A percentile compares a stretch with the other conserved stretches of the same genome.
phyloP scores from a whole-genome alignment of 2,113 vertebrate species.

The Mesitornis unicolor region DNA sequence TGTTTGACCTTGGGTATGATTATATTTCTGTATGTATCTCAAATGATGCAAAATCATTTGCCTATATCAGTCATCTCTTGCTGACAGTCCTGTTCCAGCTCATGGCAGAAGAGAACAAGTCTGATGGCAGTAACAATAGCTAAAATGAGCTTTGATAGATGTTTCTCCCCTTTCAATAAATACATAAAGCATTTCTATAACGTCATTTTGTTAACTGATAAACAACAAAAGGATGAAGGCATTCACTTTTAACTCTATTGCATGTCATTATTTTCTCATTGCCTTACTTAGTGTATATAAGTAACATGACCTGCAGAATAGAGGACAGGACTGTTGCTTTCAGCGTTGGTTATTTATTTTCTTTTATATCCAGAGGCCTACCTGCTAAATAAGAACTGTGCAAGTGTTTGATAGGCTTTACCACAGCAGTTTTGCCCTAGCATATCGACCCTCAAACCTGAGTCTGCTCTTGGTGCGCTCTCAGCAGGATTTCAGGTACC shows the following conservation, averaged over 20 bases:
- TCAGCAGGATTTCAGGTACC: not conserved
- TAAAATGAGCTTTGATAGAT: constrained; percentile 58
- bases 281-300: not conserved
- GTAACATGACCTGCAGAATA: not conserved
- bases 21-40: constrained; percentile 68
- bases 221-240: constrained; percentile 51
- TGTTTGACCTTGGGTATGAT: constrained; percentile 76
- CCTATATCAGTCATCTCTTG: constrained; percentile 42
- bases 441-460: not conserved
- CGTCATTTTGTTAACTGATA: constrained; percentile 54
- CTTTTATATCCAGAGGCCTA: not conserved
- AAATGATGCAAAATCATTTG: constrained; percentile 66
- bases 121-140: constrained; percentile 44
- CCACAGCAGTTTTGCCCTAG: not conserved
- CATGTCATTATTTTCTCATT: constrained; percentile 31
- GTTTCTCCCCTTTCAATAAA: constrained; percentile 33
- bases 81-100: constrained; percentile 58
- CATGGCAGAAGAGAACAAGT: constrained; percentile 29
- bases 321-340: not conserved
- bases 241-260: constrained; percentile 38
- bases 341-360: not conserved
- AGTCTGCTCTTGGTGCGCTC: not conserved
- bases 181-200: constrained; percentile 51
- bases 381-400: not conserved
- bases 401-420: not conserved